phyloP scores from a whole-genome alignment of 2,797 vertebrate genomes.

The Siniperca undulata region DNA sequence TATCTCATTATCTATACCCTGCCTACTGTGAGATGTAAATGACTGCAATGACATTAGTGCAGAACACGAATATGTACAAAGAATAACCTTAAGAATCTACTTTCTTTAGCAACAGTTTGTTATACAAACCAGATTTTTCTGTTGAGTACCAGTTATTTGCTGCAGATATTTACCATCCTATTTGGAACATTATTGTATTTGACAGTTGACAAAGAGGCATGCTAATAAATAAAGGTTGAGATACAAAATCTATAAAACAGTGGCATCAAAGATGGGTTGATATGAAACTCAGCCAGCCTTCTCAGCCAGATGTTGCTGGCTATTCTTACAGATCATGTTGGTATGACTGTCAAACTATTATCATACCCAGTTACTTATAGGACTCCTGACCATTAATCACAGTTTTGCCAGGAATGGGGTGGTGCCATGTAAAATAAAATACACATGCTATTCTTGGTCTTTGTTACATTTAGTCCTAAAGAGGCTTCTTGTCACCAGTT shows the following conservation, averaged over 20 bases:
- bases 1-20: too few species aligned
- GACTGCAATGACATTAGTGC: too few species aligned
- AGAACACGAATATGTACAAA: too few species aligned
- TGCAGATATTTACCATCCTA: too few species aligned
- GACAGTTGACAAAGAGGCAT: too few species aligned
- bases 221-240: background rate
- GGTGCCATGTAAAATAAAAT: background rate
- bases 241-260: background rate
- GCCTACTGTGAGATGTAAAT: too few species aligned
- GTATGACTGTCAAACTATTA: background rate
- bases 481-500: background rate
- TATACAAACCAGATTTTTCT: background rate
- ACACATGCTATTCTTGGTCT: background rate
- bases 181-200: background rate
- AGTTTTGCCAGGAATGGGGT: background rate
- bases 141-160: too few species aligned
- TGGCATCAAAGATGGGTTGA: background rate
- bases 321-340: background rate
- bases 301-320: background rate
- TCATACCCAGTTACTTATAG: too few species aligned
- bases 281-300: background rate
- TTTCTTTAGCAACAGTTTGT: background rate
- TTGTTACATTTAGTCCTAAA: background rate
- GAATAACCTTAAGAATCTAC: background rate
- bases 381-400: too few species aligned